phyloP scores from a whole-genome alignment of 2,113 vertebrate species.

The Rhinoderma darwinii region DNA sequence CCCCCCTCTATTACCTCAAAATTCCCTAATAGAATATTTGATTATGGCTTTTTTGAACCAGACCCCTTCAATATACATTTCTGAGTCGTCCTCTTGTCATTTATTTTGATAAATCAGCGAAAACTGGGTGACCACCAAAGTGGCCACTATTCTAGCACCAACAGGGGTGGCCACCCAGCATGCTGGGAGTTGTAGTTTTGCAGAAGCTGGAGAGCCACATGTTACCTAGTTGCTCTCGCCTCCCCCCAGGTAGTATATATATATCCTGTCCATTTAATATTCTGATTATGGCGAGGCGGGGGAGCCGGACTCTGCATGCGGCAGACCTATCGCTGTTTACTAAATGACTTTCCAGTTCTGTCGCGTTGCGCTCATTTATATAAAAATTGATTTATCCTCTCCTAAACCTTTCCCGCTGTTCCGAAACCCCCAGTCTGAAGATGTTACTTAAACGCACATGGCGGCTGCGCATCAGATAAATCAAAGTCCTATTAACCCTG shows the following conservation, averaged over 20 bases:
- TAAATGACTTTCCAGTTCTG: not conserved
- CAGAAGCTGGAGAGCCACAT: not conserved
- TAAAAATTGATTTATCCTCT: constrained; percentile 43
- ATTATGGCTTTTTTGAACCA: no score
- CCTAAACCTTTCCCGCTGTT: constrained; percentile 9
- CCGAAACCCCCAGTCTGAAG: not conserved
- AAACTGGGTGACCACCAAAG: no score
- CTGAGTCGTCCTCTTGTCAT: no score
- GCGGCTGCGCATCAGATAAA: not conserved
- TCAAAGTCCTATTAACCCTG: constrained; percentile 1
- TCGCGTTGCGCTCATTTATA: constrained; percentile 19
- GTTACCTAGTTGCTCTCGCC: not conserved
- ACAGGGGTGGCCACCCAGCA: not conserved
- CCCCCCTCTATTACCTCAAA: no score
- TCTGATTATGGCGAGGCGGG: not conserved
- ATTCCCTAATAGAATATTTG: no score
- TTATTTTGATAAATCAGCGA: no score
- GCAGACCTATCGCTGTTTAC: constrained; percentile 3
- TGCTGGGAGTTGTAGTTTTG: constrained; percentile 9
- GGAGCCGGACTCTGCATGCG: not conserved
- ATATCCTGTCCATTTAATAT: constrained; percentile 11
- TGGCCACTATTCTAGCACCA: no score
- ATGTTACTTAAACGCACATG: constrained; percentile 29
- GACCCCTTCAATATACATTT: no score
- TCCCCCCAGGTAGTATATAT: not conserved